These are phyloP conservation scores for Trypoxylus dichotomus DNA, from an alignment of 1,140 invertebrate species.

Conservation along the genomic window DNA sequence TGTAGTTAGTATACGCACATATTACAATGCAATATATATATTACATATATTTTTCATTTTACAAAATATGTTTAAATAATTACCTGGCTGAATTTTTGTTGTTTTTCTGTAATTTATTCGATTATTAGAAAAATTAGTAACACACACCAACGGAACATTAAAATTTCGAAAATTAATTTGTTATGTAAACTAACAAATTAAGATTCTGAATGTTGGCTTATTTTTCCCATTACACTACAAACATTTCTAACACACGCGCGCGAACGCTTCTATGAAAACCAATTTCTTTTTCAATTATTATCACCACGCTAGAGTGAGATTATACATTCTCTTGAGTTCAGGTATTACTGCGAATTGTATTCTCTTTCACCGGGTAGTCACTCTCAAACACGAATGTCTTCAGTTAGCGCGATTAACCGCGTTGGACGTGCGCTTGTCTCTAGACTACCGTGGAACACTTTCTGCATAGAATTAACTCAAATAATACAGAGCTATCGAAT, in stretches of 20 bases:
- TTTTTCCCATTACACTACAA: too few relatives aligned
- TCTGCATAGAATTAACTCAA: background rate
- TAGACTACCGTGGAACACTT: background rate
- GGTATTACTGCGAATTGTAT: background rate
- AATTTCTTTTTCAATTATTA: background rate
- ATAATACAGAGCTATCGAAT: slow-evolving; percentile 3
- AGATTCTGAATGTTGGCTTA: too few relatives aligned
- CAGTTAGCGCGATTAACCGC: background rate
- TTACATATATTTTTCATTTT: too few relatives aligned
- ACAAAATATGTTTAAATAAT: too few relatives aligned
- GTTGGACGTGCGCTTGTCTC: background rate
- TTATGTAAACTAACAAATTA: too few relatives aligned
- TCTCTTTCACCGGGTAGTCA: background rate
- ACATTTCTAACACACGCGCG: background rate
- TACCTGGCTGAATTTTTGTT: too few relatives aligned
- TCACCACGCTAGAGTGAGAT: background rate
- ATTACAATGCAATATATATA: too few relatives aligned
- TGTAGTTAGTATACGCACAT: too few relatives aligned
- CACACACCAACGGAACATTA: too few relatives aligned
- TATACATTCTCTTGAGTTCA: background rate
- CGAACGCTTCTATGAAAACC: background rate
- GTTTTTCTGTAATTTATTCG: too few relatives aligned
- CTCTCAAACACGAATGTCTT: background rate
- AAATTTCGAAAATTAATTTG: too few relatives aligned
- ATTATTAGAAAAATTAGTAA: too few relatives aligned